Evolutionary conservation across 2,888 invertebrate genomes (phyloP).

Genomic region (Nephrotoma flavescens): DNA sequence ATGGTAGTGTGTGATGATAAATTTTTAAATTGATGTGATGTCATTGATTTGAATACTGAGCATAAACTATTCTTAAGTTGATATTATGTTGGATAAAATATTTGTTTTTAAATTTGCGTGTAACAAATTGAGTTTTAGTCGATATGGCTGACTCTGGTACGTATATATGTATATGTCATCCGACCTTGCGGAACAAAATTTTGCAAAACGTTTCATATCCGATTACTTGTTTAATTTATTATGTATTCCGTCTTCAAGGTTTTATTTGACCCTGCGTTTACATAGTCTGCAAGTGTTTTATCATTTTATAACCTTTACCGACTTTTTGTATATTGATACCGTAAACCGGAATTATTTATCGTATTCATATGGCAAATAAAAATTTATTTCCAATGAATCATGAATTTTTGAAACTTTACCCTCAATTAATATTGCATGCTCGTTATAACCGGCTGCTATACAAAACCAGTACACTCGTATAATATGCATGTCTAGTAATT

Average conservation of each 20-base stretch:
- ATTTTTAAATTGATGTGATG: background rate
- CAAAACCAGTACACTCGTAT: background rate
- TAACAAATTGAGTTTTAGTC: background rate
- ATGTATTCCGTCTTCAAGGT: background rate
- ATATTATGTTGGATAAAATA: background rate
- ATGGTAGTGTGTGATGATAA: background rate
- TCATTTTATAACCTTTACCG: background rate
- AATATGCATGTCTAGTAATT: background rate
- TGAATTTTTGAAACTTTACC: background rate
- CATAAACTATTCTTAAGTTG: background rate
- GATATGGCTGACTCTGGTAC: background rate
- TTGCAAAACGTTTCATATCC: too few relatives aligned
- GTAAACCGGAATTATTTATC: background rate
- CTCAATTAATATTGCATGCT: background rate
- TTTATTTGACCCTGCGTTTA: background rate
- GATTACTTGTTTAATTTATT: too few relatives aligned
- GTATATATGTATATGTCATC: background rate
- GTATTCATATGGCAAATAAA: background rate
- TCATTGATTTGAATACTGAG: background rate
- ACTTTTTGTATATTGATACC: background rate
- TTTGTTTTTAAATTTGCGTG: background rate
- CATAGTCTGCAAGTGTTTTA: background rate
- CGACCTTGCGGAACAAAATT: background rate
- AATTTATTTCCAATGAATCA: background rate
- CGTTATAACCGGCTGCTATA: background rate